phyloP scores from a whole-genome alignment of 1,140 invertebrate species.

The Drosophila biarmipes region DNA sequence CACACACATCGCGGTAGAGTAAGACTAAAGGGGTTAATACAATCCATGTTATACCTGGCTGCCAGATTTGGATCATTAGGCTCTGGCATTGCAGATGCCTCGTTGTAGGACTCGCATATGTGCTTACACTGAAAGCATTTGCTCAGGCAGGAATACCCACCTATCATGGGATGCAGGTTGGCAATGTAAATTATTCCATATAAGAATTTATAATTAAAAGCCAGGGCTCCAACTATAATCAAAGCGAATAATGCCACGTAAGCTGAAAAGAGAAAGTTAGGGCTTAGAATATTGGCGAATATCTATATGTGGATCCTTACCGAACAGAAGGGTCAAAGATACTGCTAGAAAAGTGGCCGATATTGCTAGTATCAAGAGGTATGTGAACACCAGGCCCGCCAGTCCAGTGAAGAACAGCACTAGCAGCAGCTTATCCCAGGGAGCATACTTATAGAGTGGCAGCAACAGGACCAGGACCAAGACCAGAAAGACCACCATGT shows the following conservation, averaged over 20 bases:
- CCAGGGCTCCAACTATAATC: accelerated
- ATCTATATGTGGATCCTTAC: background rate
- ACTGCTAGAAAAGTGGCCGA: background rate
- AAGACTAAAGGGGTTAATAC: background rate
- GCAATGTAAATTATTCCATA: background rate
- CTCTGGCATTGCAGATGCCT: background rate
- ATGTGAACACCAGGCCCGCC: constrained; percentile 1
- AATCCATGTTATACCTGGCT: background rate
- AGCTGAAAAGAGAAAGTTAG: background rate
- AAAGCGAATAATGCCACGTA: background rate
- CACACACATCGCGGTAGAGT: background rate
- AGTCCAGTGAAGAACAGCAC: constrained; percentile 3
- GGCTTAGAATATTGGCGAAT: background rate
- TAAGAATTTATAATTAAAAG: background rate
- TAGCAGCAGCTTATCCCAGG: background rate
- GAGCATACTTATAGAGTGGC: background rate
- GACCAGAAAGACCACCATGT: constrained; percentile 3
- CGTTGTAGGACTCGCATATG: background rate
- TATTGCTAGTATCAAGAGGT: background rate
- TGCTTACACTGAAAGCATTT: background rate
- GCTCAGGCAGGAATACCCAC: background rate
- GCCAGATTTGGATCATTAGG: background rate
- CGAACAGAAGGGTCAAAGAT: background rate
- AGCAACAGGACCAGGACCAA: background rate
- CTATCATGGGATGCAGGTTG: background rate